Evolutionary conservation across 2,113 vertebrate species (phyloP), one percentile per base, ranked within the genome.

Genomic region (Paedocypris sp.): DNA sequence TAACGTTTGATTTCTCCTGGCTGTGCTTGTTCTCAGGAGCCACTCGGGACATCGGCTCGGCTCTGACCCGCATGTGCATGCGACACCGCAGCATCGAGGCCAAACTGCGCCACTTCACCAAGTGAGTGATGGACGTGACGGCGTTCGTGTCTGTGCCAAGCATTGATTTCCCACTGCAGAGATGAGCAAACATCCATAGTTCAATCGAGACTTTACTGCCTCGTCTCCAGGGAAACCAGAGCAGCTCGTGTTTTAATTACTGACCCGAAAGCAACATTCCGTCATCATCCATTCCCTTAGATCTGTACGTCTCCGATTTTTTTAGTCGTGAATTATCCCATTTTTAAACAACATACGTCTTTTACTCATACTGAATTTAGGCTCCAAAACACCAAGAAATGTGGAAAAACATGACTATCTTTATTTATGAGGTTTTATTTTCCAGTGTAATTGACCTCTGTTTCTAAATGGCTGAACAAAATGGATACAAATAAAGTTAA

Each of bases 61-160:
- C 94, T 0, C 85, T 99, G 79, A 98, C 94, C 6, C 91, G 95
- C 51, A 98, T 99, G 95, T 99, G 95, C 63, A 98, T 99, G 95
- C 81, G 94, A 6, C 95, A 99, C 75, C 93, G 94, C 70, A 99
- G 95, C 85, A 99, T 99, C 7, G 95, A 99, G 79, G 77, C 92
- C 70, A 98, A 97, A 77, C 87, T 99, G 78, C 87, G 93, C 52
- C 91, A 96, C 76, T 98, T 97, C 79, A 97, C 93, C 79, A 98
- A 95, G 94, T 98, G 89, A 70, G 57, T 64, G 35, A 69, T 59
- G 39, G 46, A 68, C 39, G 19, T 9, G 19, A 32, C 52, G 47
- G 33, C 39, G 31, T 47, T 48, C 4, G 33, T 32, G 31, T 19
- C 58, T 51, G 31, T 60, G 48, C 58, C 68, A 38, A 36, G n/a